Conservation (phyloP, 2,113 vertebrate genomes). For the Clarias batrachus region DNA sequence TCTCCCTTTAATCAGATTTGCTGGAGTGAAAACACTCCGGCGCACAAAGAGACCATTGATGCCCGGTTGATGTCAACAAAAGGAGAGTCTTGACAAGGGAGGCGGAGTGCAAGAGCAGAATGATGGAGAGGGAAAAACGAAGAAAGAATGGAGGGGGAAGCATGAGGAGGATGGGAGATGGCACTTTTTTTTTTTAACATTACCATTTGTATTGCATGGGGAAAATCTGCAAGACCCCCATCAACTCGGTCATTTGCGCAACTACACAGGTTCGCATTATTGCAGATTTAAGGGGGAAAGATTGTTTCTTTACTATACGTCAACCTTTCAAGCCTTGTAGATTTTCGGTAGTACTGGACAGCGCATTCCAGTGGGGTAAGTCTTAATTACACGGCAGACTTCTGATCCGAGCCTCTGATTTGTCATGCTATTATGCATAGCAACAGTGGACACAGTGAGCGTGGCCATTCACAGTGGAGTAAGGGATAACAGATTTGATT, state of each 20-base stretch:
- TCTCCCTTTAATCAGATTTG: conserved; percentile 63
- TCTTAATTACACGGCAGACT: conserved; percentile 51
- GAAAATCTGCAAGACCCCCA: conserved; percentile 31
- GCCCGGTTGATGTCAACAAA: conserved; percentile 57
- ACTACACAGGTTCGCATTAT: neutral
- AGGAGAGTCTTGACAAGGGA: conserved; percentile 53
- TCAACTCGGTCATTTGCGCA: neutral
- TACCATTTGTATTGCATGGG: conserved; percentile 42
- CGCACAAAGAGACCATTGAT: conserved; percentile 56
- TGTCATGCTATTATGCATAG: conserved; percentile 51
- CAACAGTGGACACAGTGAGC: conserved; percentile 19
- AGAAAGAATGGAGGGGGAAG: conserved; percentile 34
- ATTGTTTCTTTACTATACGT: neutral
- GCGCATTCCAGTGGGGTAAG: conserved; percentile 58
- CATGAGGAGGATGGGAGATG: conserved; percentile 25
- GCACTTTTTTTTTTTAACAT: conserved; percentile 39
- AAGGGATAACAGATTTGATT: conserved; percentile 68
- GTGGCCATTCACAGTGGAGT: conserved; percentile 53
- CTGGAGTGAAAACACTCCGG: conserved; percentile 56
- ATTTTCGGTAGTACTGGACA: conserved; percentile 22
- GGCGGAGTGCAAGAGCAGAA: conserved; percentile 25
- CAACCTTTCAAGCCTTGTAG: neutral
- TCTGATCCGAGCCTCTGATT: conserved; percentile 29
- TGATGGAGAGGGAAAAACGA: conserved; percentile 18
- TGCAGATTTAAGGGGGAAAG: neutral